These are phyloP conservation scores for Eumaeus atala DNA, from an alignment of 1,140 invertebrate species.

Conservation along the genomic window DNA sequence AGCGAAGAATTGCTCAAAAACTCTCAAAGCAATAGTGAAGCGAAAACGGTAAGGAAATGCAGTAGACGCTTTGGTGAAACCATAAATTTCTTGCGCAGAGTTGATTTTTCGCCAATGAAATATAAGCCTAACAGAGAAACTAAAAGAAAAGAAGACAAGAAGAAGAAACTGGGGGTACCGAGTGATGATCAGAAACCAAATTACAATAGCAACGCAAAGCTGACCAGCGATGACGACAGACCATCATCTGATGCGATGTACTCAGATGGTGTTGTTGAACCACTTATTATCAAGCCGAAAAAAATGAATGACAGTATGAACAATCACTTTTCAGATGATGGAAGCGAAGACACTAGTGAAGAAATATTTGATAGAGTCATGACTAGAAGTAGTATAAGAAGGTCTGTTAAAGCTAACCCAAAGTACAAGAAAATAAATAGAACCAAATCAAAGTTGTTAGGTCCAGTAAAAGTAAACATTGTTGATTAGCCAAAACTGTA, in stretches of 20 bases:
- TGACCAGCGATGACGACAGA: constrained; percentile 57
- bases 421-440: constrained; percentile 68
- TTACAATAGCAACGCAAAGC: constrained; percentile 42
- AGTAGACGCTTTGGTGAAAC: constrained; percentile 58
- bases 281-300: constrained; percentile 50
- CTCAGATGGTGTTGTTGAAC: constrained; percentile 44
- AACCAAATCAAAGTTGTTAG: constrained; percentile 61
- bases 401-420: constrained; percentile 66
- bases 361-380: constrained; percentile 66
- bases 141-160: constrained; percentile 62
- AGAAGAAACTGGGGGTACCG: constrained; percentile 47
- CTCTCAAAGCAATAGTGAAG: constrained; percentile 42
- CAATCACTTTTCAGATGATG: constrained; percentile 66
- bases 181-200: constrained; percentile 33
- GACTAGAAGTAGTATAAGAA: constrained; percentile 59
- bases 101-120: constrained; percentile 70
- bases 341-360: constrained; percentile 66
- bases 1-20: constrained; percentile 45
- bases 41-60: constrained; percentile 53
- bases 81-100: constrained; percentile 57
- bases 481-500: constrained; percentile 36
- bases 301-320: constrained; percentile 66
- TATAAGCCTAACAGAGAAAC: constrained; percentile 49
- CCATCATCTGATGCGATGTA: constrained; percentile 41
- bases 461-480: constrained; percentile 66